phyloP scores from a whole-genome alignment of 2,113 vertebrate genomes.

The Atrichornis clamosus region DNA sequence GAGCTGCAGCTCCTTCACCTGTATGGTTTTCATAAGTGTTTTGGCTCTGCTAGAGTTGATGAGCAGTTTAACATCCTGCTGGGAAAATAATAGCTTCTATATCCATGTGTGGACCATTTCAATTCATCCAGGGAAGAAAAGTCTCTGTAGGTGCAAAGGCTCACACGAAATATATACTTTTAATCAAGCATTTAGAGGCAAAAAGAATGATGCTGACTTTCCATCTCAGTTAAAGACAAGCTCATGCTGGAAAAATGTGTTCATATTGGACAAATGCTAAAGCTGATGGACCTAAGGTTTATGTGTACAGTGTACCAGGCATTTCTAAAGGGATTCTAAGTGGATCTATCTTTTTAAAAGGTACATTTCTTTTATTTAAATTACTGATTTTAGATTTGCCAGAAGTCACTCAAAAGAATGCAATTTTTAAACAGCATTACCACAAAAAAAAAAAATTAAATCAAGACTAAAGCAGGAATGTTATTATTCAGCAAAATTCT shows the following conservation, averaged over 20 bases:
- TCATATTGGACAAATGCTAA: background rate
- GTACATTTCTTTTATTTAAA: background rate
- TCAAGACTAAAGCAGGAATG: background rate
- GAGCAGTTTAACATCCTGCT: slow-evolving; percentile 40
- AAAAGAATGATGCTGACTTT: background rate
- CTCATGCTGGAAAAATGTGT: background rate
- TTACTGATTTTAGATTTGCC: background rate
- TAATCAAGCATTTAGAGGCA: background rate
- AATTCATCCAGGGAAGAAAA: slow-evolving; percentile 1
- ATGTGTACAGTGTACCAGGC: background rate
- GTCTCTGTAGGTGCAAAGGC: background rate
- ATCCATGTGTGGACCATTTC: background rate
- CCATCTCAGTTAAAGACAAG: background rate
- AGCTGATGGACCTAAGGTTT: background rate
- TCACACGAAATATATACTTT: background rate
- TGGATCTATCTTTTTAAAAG: background rate
- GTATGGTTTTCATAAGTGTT: background rate
- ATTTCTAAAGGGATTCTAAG: background rate
- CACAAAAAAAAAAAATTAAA: background rate
- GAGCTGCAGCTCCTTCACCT: background rate
- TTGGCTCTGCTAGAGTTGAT: slow-evolving; percentile 1
- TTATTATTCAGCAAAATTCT: background rate
- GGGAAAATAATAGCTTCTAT: slow-evolving; percentile 36
- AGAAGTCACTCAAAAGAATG: background rate
- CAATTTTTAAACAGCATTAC: background rate